phyloP scores from a whole-genome alignment of 1,140 invertebrate genomes.

The Diabrotica virgifera region DNA sequence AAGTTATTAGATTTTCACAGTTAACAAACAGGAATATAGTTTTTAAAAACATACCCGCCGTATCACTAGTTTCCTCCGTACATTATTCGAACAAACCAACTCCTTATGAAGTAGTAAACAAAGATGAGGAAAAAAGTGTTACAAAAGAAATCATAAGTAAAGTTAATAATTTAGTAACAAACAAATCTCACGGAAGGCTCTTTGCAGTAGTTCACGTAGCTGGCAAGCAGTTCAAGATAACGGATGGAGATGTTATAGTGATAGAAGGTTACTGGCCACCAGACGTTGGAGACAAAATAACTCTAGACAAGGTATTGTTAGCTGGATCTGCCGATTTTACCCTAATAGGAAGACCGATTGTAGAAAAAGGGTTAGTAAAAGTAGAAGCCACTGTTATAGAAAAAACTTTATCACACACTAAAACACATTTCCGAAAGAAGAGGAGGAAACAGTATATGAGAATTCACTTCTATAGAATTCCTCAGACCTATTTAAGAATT shows the following conservation, averaged over 20 bases:
- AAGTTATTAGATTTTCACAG: conserved; percentile 1
- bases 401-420: conserved; percentile 82
- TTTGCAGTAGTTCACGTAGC: conserved; percentile 83
- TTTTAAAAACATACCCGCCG: neutral
- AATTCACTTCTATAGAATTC: conserved; percentile 69
- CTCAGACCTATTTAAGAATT: conserved; percentile 71
- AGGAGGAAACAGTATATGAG: conserved; percentile 74
- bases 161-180: conserved; percentile 59
- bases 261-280: conserved; percentile 83
- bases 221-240: conserved; percentile 86
- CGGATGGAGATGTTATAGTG: conserved; percentile 80
- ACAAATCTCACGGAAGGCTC: conserved; percentile 62
- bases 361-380: conserved; percentile 70
- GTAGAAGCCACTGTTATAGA: conserved; percentile 86
- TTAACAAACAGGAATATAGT: neutral
- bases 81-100: conserved; percentile 31
- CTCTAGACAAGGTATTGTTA: conserved; percentile 82
- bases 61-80: neutral
- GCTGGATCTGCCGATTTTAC: conserved; percentile 84
- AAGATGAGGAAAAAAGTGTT: conserved; percentile 27
- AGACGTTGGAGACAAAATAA: conserved; percentile 76
- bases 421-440: conserved; percentile 71
- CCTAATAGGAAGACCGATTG: conserved; percentile 75
- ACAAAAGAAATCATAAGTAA: conserved; percentile 45
- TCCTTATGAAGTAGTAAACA: conserved; percentile 40